These are phyloP conservation scores for Synergus laeviventris DNA, from an alignment of 2,888 invertebrate species.

Conservation along the genomic window DNA sequence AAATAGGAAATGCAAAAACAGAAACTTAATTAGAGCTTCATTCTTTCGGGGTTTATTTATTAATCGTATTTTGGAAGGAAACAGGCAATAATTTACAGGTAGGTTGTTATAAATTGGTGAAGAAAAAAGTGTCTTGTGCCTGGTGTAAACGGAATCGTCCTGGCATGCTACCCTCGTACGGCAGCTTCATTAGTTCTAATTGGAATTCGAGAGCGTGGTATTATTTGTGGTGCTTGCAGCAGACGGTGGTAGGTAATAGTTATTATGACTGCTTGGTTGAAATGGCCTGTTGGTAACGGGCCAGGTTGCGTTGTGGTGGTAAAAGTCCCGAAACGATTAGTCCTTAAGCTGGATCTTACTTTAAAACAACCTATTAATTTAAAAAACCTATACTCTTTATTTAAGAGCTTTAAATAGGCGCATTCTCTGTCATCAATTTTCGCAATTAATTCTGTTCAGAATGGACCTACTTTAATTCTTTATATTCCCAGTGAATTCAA, in stretches of 20 bases:
- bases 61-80: not conserved
- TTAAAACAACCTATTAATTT: not conserved
- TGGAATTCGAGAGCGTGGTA: conserved; percentile 62
- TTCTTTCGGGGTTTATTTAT: conserved; percentile 18
- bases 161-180: conserved; percentile 45
- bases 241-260: conserved; percentile 50
- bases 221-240: conserved; percentile 47
- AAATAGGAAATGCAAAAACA: conserved; percentile 18
- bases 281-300: conserved; percentile 42
- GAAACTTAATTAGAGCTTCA: conserved; percentile 13
- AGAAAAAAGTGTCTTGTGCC: conserved; percentile 30
- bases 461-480: too few species aligned
- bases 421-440: not conserved
- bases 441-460: too few species aligned
- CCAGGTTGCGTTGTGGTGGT: conserved; percentile 5
- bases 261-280: conserved; percentile 44
- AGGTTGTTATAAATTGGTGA: conserved; percentile 9
- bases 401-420: not conserved
- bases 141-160: conserved; percentile 36
- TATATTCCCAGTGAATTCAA: too few species aligned
- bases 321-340: conserved; percentile 36
- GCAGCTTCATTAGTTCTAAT: conserved; percentile 63
- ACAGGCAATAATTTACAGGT: not conserved
- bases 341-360: conserved; percentile 7
- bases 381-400: not conserved